Percentiles rank a stretch among this genome's conserved stretches.
Evolutionary conservation across 1,140 invertebrate species (phyloP).

Genomic region (Zaprionus tsacasi): DNA sequence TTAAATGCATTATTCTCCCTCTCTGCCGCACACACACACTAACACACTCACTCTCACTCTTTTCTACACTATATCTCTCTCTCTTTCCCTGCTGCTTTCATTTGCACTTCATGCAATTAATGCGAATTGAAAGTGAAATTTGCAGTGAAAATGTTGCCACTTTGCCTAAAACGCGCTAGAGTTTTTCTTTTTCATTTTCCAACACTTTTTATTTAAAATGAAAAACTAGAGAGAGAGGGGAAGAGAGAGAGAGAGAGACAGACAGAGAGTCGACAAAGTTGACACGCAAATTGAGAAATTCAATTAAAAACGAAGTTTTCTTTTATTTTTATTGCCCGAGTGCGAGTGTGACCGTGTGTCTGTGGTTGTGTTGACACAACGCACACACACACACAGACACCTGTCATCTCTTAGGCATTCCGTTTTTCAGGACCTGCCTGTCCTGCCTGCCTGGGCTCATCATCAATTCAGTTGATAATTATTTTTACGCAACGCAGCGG

Average conservation of each 20-base stretch:
- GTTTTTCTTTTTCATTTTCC: constrained; percentile 2
- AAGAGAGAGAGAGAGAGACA: background rate
- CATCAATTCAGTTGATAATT: constrained; percentile 81
- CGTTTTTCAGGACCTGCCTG: constrained; percentile 12
- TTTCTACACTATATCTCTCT: background rate
- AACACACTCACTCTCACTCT: background rate
- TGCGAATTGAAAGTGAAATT: constrained; percentile 70
- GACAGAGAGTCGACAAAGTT: constrained; percentile 50
- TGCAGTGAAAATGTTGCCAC: constrained; percentile 34
- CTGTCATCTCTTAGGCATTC: constrained; percentile 44
- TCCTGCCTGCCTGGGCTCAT: constrained; percentile 51
- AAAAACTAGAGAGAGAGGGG: background rate
- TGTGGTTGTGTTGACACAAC: constrained; percentile 29
- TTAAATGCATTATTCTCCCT: constrained; percentile 10
- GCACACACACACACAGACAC: constrained; percentile 1
- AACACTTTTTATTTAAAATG: constrained; percentile 28
- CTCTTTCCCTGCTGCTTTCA: background rate
- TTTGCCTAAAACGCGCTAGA: constrained; percentile 15
- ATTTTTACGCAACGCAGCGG: constrained; percentile 74
- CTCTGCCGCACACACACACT: background rate
- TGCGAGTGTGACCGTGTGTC: background rate
- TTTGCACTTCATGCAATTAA: constrained; percentile 54
- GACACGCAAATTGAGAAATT: constrained; percentile 74
- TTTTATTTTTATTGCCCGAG: constrained; percentile 30
- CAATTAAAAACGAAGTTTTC: constrained; percentile 59